phyloP scores from a whole-genome alignment of 2,113 vertebrate species.

The Cariama cristata region DNA sequence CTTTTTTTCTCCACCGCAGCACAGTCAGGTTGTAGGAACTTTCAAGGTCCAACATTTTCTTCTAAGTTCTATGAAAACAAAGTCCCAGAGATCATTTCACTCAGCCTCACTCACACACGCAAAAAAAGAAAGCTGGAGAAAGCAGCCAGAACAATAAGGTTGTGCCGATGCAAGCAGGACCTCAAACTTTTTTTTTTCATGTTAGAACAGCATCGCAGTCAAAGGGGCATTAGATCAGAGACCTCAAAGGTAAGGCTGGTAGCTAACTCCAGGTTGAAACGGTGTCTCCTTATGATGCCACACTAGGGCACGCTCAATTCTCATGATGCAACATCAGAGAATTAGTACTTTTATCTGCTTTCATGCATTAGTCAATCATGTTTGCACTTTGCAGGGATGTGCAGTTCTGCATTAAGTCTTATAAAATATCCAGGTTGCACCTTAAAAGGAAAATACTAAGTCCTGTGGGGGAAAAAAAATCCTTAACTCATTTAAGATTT shows the following conservation, averaged over 20 bases:
- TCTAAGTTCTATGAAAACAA: background rate
- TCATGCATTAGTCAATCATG: background rate
- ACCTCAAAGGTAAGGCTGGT: background rate
- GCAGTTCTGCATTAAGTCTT: background rate
- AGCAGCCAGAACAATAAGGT: background rate
- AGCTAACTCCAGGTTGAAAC: background rate
- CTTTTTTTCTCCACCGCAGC: background rate
- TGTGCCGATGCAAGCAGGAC: constrained; percentile 15
- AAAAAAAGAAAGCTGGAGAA: background rate
- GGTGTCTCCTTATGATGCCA: background rate
- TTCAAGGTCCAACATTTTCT: background rate
- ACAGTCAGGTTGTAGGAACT: background rate
- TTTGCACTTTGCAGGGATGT: background rate
- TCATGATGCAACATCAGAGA: background rate
- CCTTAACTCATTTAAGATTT: background rate
- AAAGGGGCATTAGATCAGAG: background rate
- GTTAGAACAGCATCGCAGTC: background rate
- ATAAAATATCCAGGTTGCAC: background rate
- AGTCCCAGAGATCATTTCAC: background rate
- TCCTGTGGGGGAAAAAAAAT: background rate
- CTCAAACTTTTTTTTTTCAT: background rate
- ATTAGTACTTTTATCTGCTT: background rate
- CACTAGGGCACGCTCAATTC: background rate
- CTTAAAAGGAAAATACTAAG: background rate
- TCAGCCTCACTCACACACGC: background rate